These are phyloP conservation scores for Drosophila fuyamai DNA, from an alignment of 1,140 invertebrate genomes.

Conservation along the genomic window DNA sequence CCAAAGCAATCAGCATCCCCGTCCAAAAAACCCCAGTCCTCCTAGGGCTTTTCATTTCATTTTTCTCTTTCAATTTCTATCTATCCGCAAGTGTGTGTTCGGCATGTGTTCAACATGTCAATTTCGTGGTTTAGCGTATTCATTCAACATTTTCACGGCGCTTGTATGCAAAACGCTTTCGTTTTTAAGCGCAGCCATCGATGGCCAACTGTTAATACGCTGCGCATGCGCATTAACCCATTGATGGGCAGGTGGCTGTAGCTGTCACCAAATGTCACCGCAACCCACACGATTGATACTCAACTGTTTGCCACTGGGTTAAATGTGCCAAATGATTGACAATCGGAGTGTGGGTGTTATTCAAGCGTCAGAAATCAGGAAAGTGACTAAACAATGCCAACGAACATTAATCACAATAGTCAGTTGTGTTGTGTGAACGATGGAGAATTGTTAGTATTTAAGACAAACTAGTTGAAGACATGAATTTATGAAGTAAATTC, in stretches of 20 bases:
- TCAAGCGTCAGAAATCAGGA: slow-evolving; percentile 9
- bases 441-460: background rate
- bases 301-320: slow-evolving; percentile 16
- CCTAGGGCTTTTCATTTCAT: slow-evolving; percentile 38
- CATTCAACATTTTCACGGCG: slow-evolving; percentile 43
- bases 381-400: slow-evolving; percentile 13
- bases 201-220: slow-evolving; percentile 21
- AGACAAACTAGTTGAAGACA: background rate
- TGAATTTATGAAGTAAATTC: no score
- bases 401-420: slow-evolving; percentile 40
- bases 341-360: slow-evolving; percentile 35
- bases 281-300: slow-evolving; percentile 37
- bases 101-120: slow-evolving; percentile 55
- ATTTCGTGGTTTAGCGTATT: slow-evolving; percentile 60
- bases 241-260: slow-evolving; percentile 20
- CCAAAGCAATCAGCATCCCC: slow-evolving; percentile 40
- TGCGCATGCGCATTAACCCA: slow-evolving; percentile 60
- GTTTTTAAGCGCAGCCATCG: slow-evolving; percentile 44
- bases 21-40: slow-evolving; percentile 38
- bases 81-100: background rate
- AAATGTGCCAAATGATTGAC: slow-evolving; percentile 55
- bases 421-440: background rate
- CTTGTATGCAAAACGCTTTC: slow-evolving; percentile 69
- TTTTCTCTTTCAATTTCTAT: slow-evolving; percentile 24
- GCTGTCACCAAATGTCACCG: slow-evolving; percentile 58